Base-by-base conservation (phyloP, 2,113 vertebrate genomes). In the Elephantulus edwardii region DNA sequence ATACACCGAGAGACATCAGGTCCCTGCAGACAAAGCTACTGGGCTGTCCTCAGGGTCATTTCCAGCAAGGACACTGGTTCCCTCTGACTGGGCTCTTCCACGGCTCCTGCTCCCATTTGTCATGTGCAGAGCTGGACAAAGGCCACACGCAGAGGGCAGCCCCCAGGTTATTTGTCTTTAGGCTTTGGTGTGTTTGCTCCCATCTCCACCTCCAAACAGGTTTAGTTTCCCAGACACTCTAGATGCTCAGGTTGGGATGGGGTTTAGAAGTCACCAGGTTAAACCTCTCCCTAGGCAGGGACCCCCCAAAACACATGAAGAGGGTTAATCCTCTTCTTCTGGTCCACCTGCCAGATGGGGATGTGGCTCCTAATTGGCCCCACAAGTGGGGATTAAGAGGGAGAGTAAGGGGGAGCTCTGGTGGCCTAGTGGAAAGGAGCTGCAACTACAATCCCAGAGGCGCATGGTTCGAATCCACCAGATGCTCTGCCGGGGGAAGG, bases 101-200 rank as follows among this genome's bases (percentile, higher is more conserved):
- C 19, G 66, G 74, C 48, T 35, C 38, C 26, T 6, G n/a, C 42
- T 20, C 12, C 60, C 35, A 52, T 3, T 3, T 8, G 2, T 13
- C 9, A 20, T 0, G 10, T 16, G 26, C 64, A 40, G 33, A 54
- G 46, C 0, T 44, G 35, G 24, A 46, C 0, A 0, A 35, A 16
- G 19, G 44, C 56, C 48, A 35, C 5, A 30, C 13, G 42, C 38
- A 58, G 42, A 20, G 10, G n/a, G 50, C 24, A 4, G 50, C 8
- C 44, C 58, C 64, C 1, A 1, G 6, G 5, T 3, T 24, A 42
- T 26, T 33, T 75, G 75, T 70, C 90, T 86, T 28, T n/a, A n/a
- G 26, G 54, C 42, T 66, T 8, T 38, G 35, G 1, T 24, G 22
- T 72, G 42, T 30, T 14, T 70, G 33, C 7, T 28, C 30, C 8